A percentile compares a stretch with the other conserved stretches of the same genome.
phyloP scores from a whole-genome alignment of 2,888 invertebrate species.

The Cosmia pyralina region DNA sequence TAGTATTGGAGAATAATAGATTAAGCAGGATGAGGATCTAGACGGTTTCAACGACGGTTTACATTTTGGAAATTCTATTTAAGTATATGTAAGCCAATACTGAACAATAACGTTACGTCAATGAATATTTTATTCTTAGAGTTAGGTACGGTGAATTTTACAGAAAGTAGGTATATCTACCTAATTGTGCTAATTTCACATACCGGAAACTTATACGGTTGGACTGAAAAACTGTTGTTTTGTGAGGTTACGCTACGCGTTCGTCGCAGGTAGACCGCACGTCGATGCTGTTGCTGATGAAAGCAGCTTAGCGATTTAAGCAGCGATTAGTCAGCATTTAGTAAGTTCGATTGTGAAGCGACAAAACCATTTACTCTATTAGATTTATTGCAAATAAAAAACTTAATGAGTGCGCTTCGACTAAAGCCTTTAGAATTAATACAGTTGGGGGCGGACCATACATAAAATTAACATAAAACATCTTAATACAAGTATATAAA shows the following conservation, averaged over 20 bases:
- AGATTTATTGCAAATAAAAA: conserved; percentile 85
- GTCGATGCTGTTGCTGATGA: conserved; percentile 32
- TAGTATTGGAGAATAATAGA: neutral
- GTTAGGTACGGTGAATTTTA: neutral
- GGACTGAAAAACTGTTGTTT: conserved; percentile 17
- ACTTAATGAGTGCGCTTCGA: conserved; percentile 77
- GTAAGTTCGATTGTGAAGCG: conserved; percentile 71
- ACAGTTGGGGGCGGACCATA: conserved; percentile 79
- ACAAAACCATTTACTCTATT: conserved; percentile 76
- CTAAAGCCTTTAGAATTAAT: conserved; percentile 76
- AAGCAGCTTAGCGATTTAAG: conserved; percentile 68
- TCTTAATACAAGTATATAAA: conserved; percentile 82
- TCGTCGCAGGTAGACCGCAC: conserved; percentile 50
- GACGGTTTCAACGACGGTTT: neutral
- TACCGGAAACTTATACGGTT: neutral
- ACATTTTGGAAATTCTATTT: neutral
- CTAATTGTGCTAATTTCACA: neutral
- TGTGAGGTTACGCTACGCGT: neutral
- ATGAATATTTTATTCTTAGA: neutral
- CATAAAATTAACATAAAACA: conserved; percentile 87
- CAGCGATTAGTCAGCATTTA: conserved; percentile 70
- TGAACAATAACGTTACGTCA: conserved; percentile 8
- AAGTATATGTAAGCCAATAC: neutral
- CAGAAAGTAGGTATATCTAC: neutral
- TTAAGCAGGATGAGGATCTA: neutral